A percentile compares a stretch with the other conserved stretches of the same genome.
phyloP scores from a whole-genome alignment of 2,888 invertebrate genomes.

The Bimastos eiseni region DNA sequence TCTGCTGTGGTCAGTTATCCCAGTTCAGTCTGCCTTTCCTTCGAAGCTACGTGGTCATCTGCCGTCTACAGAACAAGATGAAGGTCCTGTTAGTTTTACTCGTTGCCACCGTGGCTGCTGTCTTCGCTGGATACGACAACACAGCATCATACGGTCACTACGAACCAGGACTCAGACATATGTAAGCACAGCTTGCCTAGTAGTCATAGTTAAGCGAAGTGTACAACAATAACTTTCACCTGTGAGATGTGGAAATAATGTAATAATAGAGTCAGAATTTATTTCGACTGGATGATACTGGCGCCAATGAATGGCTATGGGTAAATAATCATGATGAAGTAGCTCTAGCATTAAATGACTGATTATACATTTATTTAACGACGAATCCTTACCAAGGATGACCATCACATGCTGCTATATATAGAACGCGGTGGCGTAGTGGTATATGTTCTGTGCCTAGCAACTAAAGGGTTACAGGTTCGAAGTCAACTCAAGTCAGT shows the following conservation, averaged over 20 bases:
- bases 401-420: too few relatives aligned
- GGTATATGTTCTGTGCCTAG: too few relatives aligned
- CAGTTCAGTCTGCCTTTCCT: background rate
- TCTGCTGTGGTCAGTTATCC: background rate
- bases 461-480: too few relatives aligned
- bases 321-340: too few relatives aligned
- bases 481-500: too few relatives aligned
- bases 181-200: background rate
- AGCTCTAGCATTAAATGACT: too few relatives aligned
- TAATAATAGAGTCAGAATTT: too few relatives aligned
- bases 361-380: too few relatives aligned
- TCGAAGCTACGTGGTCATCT: conserved; percentile 19
- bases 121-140: background rate
- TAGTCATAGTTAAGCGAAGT: background rate
- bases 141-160: background rate
- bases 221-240: background rate
- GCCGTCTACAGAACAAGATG: background rate
- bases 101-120: background rate
- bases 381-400: too few relatives aligned
- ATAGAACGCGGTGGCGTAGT: too few relatives aligned
- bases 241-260: background rate
- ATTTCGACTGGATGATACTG: too few relatives aligned
- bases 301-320: background rate
- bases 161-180: conserved; percentile 17
- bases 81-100: background rate